phyloP scores from a whole-genome alignment of 2,888 invertebrate species.

The Hydroisotoma schaefferi region DNA sequence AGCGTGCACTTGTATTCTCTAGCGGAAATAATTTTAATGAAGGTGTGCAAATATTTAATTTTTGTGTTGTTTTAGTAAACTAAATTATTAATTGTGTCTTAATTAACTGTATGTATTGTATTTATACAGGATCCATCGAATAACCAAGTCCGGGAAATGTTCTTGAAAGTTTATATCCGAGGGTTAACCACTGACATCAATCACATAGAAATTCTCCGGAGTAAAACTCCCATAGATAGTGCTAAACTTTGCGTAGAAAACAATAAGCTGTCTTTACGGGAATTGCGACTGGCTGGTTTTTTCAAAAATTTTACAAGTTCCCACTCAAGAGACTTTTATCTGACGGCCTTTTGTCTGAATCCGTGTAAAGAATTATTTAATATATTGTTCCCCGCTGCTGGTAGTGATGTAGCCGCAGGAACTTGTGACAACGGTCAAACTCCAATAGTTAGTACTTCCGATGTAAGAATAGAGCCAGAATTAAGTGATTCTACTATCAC shows the following conservation, averaged over 20 bases:
- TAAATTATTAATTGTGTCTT: no score
- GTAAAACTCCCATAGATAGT: neutral
- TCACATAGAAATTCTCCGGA: conserved; percentile 24
- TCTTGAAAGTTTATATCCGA: conserved; percentile 25
- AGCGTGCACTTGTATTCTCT: neutral
- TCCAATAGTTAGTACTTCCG: no score
- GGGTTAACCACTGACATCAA: conserved; percentile 34
- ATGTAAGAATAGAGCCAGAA: neutral
- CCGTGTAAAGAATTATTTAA: conserved; percentile 28
- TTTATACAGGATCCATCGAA: no score
- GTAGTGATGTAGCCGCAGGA: no score
- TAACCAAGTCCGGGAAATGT: conserved; percentile 2
- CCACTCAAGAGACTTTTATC: conserved; percentile 21
- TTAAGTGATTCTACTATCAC: neutral
- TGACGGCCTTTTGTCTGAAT: conserved; percentile 41
- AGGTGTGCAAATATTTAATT: neutral
- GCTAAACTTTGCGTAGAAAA: conserved; percentile 12
- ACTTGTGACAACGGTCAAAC: no score
- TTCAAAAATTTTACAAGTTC: conserved; percentile 17
- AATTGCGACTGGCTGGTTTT: conserved; percentile 24
- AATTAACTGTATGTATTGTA: no score
- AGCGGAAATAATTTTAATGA: conserved; percentile 1
- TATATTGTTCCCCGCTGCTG: conserved; percentile 36
- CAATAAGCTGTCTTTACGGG: conserved; percentile 21
- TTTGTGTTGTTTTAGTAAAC: neutral